A percentile compares a stretch with the other conserved stretches of the same genome.
Evolutionary conservation across 2,113 vertebrate species (phyloP).

Genomic region (Chloropsis hardwickii): DNA sequence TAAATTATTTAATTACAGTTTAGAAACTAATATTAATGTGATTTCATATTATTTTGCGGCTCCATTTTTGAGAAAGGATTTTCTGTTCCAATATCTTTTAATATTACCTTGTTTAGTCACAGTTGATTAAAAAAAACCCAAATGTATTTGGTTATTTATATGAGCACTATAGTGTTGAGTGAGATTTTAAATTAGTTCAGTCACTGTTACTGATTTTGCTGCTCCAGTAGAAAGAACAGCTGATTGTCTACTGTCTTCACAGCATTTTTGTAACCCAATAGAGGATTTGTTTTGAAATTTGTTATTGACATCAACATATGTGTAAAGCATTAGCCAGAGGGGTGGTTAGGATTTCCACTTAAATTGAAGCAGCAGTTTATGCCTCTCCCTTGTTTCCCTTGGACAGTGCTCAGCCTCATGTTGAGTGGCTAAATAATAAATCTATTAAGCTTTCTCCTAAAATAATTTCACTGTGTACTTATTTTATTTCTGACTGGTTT

Average conservation of each 20-base stretch:
- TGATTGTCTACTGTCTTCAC: background rate
- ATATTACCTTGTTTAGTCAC: background rate
- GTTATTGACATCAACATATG: background rate
- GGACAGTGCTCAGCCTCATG: background rate
- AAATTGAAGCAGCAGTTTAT: background rate
- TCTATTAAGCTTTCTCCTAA: background rate
- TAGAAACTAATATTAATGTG: background rate
- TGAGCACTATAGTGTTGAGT: background rate
- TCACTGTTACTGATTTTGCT: background rate
- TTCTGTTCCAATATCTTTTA: background rate
- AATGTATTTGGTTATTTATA: background rate
- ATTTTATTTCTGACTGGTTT: background rate
- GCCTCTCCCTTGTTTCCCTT: background rate
- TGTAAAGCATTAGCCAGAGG: background rate
- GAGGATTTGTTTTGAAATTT: background rate
- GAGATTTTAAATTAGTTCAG: background rate
- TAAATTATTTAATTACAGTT: background rate
- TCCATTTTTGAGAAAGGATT: background rate
- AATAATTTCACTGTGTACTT: background rate
- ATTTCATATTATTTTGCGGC: background rate
- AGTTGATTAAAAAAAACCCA: background rate
- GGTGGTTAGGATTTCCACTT: background rate
- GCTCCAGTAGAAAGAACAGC: background rate
- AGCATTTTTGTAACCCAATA: background rate
- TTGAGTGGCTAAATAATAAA: background rate